Percentiles rank a stretch among this genome's conserved stretches.
Evolutionary conservation across 2,113 vertebrate genomes (phyloP).

Genomic region (Gambusia holbrooki): DNA sequence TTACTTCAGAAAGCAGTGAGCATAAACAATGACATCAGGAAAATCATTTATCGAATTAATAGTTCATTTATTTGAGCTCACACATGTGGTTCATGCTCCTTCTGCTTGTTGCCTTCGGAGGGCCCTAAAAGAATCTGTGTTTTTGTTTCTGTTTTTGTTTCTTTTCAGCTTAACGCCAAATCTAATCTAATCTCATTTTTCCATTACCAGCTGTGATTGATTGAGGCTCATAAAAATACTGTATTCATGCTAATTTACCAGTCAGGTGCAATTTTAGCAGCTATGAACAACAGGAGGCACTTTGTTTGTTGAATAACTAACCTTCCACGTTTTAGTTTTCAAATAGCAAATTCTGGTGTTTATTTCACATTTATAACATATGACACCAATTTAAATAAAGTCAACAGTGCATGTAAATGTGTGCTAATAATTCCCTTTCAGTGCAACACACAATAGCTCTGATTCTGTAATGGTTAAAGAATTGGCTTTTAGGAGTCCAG

Average conservation of each 20-base stretch:
- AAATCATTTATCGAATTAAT: neutral
- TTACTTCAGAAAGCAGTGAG: too few species aligned
- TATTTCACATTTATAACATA: neutral
- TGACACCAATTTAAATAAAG: neutral
- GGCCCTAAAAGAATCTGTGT: neutral
- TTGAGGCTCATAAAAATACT: constrained; percentile 9
- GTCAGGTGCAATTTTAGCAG: constrained; percentile 24
- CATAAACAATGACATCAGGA: too few species aligned
- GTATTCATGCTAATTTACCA: constrained; percentile 31
- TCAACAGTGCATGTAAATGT: neutral
- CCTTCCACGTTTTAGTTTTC: neutral
- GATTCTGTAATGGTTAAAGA: constrained; percentile 19
- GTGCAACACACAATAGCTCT: constrained; percentile 4
- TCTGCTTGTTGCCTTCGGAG: neutral
- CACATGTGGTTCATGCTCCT: neutral
- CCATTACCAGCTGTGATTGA: neutral
- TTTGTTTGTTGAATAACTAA: neutral
- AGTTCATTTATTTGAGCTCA: neutral
- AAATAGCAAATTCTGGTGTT: neutral
- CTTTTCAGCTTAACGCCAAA: neutral
- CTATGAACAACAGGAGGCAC: constrained; percentile 3
- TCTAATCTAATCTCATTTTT: neutral
- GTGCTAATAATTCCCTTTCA: constrained; percentile 24
- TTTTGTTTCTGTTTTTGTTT: neutral
- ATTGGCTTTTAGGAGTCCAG: constrained; percentile 9